Conservation (phyloP, 2,113 vertebrate species). For the Oceanites oceanicus region DNA sequence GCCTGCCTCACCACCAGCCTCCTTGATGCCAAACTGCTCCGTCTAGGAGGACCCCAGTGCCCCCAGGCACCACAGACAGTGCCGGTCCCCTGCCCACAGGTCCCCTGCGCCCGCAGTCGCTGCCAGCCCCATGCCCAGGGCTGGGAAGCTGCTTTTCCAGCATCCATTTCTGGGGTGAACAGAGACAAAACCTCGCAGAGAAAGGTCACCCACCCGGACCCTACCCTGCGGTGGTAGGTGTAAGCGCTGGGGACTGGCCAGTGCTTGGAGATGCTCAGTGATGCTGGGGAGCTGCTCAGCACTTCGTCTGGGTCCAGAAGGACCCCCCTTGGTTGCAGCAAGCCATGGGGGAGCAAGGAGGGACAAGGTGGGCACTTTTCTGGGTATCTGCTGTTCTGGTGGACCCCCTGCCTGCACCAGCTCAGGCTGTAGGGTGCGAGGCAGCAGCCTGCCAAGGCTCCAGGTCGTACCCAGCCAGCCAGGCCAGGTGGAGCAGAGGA, state of each 20-base stretch:
- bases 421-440: not conserved
- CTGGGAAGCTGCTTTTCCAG: not conserved
- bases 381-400: not conserved
- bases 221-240: rapidly evolving
- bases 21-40: not conserved
- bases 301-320: rapidly evolving
- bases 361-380: not conserved
- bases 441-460: not conserved
- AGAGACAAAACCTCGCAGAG: not conserved
- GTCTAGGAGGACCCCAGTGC: rapidly evolving
- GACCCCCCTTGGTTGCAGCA: rapidly evolving
- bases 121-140: not conserved
- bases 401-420: not conserved
- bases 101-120: rapidly evolving
- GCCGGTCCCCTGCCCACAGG: too few relatives aligned
- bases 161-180: not conserved
- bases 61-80: not conserved
- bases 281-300: not conserved
- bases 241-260: rapidly evolving
- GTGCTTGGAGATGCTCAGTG: not conserved
- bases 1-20: not conserved
- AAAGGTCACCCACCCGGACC: not conserved
- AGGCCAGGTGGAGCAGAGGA: not conserved
- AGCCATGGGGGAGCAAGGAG: too few relatives aligned
- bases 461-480: not conserved